A percentile compares a stretch with the other conserved stretches of the same genome.
Conservation (phyloP, 2,113 vertebrate genomes). For the Trematocara stigmaticum region DNA sequence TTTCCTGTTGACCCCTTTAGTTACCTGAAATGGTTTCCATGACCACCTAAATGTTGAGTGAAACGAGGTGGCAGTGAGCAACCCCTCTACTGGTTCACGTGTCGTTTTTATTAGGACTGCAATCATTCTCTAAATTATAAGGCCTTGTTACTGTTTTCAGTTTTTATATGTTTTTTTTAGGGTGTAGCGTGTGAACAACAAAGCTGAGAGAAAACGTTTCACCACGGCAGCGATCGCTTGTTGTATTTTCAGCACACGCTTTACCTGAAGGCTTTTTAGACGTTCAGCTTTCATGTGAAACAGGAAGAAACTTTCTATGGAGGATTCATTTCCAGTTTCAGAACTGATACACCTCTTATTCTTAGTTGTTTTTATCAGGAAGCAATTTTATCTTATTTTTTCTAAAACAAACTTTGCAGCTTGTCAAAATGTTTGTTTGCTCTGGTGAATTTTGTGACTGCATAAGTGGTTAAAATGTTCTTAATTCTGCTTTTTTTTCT, state of each 20-base stretch:
- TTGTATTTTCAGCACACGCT: background rate
- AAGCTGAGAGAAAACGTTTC: background rate
- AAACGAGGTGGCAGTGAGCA: background rate
- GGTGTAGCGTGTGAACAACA: background rate
- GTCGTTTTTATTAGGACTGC: background rate
- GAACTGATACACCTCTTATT: background rate
- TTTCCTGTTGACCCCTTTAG: background rate
- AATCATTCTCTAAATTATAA: background rate
- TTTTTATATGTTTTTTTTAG: background rate
- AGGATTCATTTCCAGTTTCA: background rate
- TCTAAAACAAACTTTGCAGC: background rate
- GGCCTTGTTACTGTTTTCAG: background rate
- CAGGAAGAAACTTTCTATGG: background rate
- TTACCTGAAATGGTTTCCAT: background rate
- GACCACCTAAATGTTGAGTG: background rate
- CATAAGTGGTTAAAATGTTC: background rate
- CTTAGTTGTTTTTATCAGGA: background rate
- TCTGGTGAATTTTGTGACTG: background rate
- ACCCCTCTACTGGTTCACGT: background rate
- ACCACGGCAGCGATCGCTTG: background rate
- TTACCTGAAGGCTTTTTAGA: background rate
- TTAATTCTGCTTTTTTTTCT: background rate
- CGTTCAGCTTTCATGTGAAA: background rate
- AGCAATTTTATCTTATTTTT: background rate
- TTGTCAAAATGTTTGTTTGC: background rate